A percentile compares a stretch with the other conserved stretches of the same genome.
Conservation (phyloP, 2,888 invertebrate species). For the Troides oblongomaculatus region DNA sequence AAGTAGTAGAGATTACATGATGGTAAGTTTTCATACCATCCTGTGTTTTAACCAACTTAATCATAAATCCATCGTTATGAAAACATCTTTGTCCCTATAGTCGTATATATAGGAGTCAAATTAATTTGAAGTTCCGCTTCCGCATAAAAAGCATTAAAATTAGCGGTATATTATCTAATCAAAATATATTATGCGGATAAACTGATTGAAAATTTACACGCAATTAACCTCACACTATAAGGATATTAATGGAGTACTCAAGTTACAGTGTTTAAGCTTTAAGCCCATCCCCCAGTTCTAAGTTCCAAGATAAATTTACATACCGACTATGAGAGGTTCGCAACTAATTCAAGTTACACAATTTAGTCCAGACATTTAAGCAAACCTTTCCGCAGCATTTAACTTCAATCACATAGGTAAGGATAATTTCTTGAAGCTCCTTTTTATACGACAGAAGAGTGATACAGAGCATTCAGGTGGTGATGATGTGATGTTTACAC, state of each 20-base stretch:
- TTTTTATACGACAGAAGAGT: background rate
- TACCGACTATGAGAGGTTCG: conserved; percentile 14
- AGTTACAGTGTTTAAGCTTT: conserved; percentile 1
- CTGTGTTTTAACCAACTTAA: no score
- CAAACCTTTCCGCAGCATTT: conserved; percentile 19
- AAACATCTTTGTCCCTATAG: no score
- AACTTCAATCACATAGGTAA: background rate
- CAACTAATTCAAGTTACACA: conserved; percentile 20
- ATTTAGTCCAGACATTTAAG: conserved; percentile 12
- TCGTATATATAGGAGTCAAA: background rate
- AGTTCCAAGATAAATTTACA: conserved; percentile 17
- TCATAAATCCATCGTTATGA: no score
- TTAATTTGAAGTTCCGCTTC: no score
- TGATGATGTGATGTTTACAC: no score
- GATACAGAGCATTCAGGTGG: background rate
- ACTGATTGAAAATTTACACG: conserved; percentile 1
- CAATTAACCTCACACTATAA: conserved; percentile 1
- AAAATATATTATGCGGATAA: background rate
- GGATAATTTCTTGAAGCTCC: background rate
- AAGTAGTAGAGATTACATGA: no score
- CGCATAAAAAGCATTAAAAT: background rate
- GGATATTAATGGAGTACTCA: conserved; percentile 6
- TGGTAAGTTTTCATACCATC: no score
- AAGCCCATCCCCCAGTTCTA: background rate
- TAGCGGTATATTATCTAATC: background rate